Conservation (phyloP, 2,888 invertebrate species). For the Diarsia rubi region DNA sequence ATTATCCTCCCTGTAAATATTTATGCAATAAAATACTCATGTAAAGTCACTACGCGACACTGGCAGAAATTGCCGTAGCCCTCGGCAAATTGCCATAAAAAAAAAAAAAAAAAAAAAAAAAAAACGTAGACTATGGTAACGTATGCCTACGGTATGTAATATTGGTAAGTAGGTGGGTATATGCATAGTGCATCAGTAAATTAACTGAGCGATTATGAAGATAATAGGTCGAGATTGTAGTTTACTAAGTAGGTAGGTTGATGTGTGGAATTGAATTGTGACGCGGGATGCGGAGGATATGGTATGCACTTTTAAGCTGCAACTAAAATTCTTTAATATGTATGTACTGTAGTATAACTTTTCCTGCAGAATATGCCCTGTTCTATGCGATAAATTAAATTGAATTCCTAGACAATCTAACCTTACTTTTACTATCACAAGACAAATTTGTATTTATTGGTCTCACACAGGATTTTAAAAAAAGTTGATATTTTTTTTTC, state of each 20-base stretch:
- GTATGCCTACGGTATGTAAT: too few species aligned
- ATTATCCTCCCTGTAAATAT: background rate
- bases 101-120: too few species aligned
- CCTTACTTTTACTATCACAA: too few species aligned
- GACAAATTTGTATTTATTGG: too few species aligned
- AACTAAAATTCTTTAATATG: background rate
- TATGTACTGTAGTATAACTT: background rate
- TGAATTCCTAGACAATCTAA: too few species aligned
- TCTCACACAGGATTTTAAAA: too few species aligned
- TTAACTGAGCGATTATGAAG: constrained; percentile 40
- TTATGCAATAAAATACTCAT: background rate
- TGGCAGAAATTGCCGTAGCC: background rate
- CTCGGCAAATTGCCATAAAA: background rate
- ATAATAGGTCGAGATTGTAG: background rate
- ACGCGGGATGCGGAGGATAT: background rate
- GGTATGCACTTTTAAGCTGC: too few species aligned
- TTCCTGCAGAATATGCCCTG: background rate
- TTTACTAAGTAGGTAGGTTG: background rate
- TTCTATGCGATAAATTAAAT: too few species aligned
- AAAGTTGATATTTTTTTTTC: too few species aligned
- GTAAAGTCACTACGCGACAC: background rate
- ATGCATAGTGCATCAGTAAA: constrained; percentile 25
- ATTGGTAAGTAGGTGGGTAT: background rate
- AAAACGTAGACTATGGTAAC: too few species aligned
- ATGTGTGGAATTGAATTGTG: background rate